Evolutionary conservation across 2,113 vertebrate genomes (phyloP), one percentile per base, ranked within the genome.

Genomic region (Coreoperca whiteheadi): DNA sequence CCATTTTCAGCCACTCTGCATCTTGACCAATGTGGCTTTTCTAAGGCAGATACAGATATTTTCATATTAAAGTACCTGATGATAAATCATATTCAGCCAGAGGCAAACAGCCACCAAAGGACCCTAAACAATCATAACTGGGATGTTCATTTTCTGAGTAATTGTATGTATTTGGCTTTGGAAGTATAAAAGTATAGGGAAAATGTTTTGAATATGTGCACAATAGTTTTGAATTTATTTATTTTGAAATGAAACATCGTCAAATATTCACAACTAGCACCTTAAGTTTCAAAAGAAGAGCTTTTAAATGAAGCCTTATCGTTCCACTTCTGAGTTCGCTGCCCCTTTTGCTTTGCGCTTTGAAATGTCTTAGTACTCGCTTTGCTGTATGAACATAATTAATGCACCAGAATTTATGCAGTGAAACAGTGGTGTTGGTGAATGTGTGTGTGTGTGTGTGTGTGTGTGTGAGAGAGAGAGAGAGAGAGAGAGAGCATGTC

Each of bases 1-100:
- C 68, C 57, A 30, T 60, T 81, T 79, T 37, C 51, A 83, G 74
- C 57, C 60, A 14, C 23, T 48, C 71, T 69, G 37, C 59, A 41
- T 46, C 46, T 77, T 60, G 43, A 56, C 25, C 30, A 0, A 21
- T 23, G 39, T 41, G n/a, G 6, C 9, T 60, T 65, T 54, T 66
- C 18, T 37, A 1, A 65, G 25, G 34, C 16, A 61, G 25, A 51
- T 30, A 20, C 23, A 46, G 32, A 79, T 61, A 54, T 50, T 60
- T 68, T 82, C 18, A 63, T 51, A 72, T 28, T 18, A 28, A 70
- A 79, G 57, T 30, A 34, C 32, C 11, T 67, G 28, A 69, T 63
- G 21, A 43, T 34, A 43, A 21, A 64, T 68, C 48, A 46, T 23
- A 16, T 10, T 63, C 21, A 51, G 20, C 4, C 46, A n/a, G 23